phyloP scores from a whole-genome alignment of 2,113 vertebrate species.

The Furnarius figulus region DNA sequence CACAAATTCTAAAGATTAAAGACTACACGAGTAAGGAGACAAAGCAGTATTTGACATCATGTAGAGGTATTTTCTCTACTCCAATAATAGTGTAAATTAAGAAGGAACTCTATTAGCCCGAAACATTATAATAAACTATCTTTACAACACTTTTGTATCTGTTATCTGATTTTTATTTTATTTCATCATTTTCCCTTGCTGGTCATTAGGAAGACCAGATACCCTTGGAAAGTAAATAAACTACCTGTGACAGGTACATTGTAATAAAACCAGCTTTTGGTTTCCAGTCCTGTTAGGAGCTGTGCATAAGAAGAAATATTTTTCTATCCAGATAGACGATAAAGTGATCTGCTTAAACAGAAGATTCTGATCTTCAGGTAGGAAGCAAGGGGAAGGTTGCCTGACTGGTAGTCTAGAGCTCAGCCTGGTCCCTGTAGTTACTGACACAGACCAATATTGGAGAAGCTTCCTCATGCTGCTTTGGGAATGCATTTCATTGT shows the following conservation, averaged over 20 bases:
- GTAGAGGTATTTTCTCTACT: background rate
- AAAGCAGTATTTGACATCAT: background rate
- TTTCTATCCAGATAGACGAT: background rate
- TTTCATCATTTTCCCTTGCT: background rate
- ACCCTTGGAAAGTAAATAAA: background rate
- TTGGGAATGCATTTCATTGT: background rate
- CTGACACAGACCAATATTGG: background rate
- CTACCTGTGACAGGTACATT: background rate
- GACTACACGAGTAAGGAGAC: background rate
- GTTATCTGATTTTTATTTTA: background rate
- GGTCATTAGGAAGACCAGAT: background rate
- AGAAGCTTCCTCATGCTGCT: background rate
- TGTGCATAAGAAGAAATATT: background rate
- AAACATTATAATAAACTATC: background rate
- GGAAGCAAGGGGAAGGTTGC: background rate
- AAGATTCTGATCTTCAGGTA: background rate
- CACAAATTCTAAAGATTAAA: background rate
- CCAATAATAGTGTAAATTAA: background rate
- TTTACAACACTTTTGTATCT: background rate
- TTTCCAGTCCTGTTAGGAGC: background rate
- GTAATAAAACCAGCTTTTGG: background rate
- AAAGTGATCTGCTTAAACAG: background rate
- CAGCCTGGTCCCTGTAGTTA: background rate
- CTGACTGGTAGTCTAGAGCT: background rate
- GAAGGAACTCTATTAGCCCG: background rate